Evolutionary conservation across 2,113 vertebrate species (phyloP).

Genomic region (Pleuronectes platessa): DNA sequence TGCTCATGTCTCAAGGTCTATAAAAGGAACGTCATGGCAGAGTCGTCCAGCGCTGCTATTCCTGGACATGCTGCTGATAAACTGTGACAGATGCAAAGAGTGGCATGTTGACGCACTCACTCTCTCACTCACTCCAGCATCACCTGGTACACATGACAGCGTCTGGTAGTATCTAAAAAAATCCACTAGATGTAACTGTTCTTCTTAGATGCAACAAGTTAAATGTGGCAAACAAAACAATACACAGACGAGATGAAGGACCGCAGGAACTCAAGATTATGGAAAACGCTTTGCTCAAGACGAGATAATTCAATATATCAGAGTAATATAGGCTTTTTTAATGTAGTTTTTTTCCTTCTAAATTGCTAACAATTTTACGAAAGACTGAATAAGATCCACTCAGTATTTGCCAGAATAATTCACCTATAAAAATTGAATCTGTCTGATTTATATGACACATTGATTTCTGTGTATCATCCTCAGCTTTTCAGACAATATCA

Average conservation of each 20-base stretch:
- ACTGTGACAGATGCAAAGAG: slow-evolving; percentile 90
- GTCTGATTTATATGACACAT: background rate
- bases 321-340: background rate
- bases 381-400: background rate
- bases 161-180: slow-evolving; percentile 4
- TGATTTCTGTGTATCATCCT: background rate
- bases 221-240: background rate
- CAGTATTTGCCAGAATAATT: background rate
- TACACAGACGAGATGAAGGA: background rate
- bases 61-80: slow-evolving; percentile 89
- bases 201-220: background rate
- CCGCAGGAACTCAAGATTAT: background rate
- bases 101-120: slow-evolving; percentile 85
- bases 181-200: background rate
- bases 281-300: background rate
- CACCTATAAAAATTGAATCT: background rate
- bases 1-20: slow-evolving; percentile 84
- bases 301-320: background rate
- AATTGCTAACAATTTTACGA: background rate
- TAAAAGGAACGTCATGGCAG: slow-evolving; percentile 89
- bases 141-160: slow-evolving; percentile 49
- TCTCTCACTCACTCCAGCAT: slow-evolving; percentile 30
- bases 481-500: background rate
- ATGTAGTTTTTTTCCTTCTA: background rate
- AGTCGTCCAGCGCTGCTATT: slow-evolving; percentile 88